Conservation (phyloP, 1,140 invertebrate species). For the Orussus abietinus region DNA sequence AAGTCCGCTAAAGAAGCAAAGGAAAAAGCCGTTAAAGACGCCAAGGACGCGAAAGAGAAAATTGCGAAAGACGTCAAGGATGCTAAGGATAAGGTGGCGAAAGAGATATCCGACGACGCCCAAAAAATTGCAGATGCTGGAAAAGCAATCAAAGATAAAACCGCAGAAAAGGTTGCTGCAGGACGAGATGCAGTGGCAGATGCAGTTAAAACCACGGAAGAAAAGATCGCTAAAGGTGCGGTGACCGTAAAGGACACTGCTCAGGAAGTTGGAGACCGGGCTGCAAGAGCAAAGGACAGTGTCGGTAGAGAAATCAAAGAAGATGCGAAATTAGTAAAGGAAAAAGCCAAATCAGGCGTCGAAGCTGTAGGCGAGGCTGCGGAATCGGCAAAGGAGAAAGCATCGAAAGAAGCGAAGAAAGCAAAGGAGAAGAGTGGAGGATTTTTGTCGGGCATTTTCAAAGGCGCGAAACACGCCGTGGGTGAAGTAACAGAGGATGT, state of each 20-base stretch:
- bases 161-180: too few relatives aligned
- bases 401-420: conserved; percentile 21
- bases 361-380: conserved; percentile 5
- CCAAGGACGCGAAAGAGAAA: conserved; percentile 12
- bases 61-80: not conserved
- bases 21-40: conserved; percentile 9
- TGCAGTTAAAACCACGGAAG: too few relatives aligned
- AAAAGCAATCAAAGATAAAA: too few relatives aligned
- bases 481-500: conserved; percentile 33
- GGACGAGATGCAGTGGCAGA: too few relatives aligned
- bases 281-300: conserved; percentile 5
- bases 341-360: conserved; percentile 3
- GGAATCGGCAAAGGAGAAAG: conserved; percentile 27
- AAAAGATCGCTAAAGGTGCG: too few relatives aligned
- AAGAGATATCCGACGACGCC: too few relatives aligned
- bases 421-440: conserved; percentile 15
- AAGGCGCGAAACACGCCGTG: conserved; percentile 31
- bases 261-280: too few relatives aligned
- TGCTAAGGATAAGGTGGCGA: conserved; percentile 7
- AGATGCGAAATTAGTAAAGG: not conserved
- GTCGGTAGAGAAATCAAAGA: not conserved
- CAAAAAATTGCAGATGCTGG: too few relatives aligned
- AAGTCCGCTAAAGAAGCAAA: conserved; percentile 7
- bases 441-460: conserved; percentile 21
- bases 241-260: too few relatives aligned